Evolutionary conservation across 1,140 invertebrate species (phyloP), one percentile per base, ranked within the genome.

Genomic region (Drosophila repletoides): DNA sequence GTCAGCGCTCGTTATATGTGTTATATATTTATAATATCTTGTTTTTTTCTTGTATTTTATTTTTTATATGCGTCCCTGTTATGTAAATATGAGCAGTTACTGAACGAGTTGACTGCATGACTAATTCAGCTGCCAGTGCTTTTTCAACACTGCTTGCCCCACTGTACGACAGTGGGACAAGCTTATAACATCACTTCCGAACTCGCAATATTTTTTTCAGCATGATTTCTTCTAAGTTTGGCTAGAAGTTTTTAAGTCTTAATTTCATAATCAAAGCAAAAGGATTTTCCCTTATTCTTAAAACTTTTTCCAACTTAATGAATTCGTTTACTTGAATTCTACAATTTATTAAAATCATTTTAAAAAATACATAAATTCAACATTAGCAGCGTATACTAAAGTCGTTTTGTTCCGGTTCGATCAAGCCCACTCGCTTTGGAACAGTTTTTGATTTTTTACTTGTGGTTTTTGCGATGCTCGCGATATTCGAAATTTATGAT

Each of bases 401-500:
- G 46, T 31, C 58, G 26, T 38, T 19, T 10, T 29, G 10, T 15
- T 17, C 45, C 22, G 22, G 14, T n/a, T 6, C 14, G 36, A 21
- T 40, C 36, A 55, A 41, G 51, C 22, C 28, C 45, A 60, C 63
- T 60, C 52, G 46, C 29, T 36, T 33, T 34, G 12, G 26, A 34
- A 15, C 17, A 9, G 26, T 22, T 28, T 28, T 53, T 40, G 29
- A 36, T 51, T 51, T 36, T n/a, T n/a, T n/a, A n/a, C n/a, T n/a
- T n/a, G n/a, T n/a, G n/a, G n/a, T n/a, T n/a, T 40, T 43, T 28
- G 43, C 22, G 56, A 22, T 31, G 7, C 33, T 59, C 34, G 55
- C 53, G 36, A 66, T 12, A 59, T 33, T 49, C 29, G 24, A 19
- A 64, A 73, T 84, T 83, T 83, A 83, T 34, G 74, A 79, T 66